Base-by-base conservation (phyloP, 2,113 vertebrate species). In the Felis chaus region DNA sequence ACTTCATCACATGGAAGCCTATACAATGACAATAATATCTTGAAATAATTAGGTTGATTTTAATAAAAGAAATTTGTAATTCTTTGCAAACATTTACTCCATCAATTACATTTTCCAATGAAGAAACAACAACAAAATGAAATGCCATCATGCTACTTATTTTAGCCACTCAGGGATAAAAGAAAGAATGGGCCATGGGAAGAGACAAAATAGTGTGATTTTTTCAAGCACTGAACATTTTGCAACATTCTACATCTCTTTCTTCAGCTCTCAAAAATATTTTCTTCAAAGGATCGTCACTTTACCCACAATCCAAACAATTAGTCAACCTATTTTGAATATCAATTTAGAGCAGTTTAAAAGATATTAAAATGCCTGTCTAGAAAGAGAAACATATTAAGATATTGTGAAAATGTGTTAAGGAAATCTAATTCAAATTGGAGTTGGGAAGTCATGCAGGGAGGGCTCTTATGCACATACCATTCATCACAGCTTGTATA, bases 201-300 rank as follows among this genome's bases (percentile, higher is more conserved):
- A 86, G 73, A 81, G 23, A 89, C 36, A 23, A 78, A 7, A 11
- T 19, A 50, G 31, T n/a, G 0, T 57, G 50, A 82, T 90, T 90
- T 85, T 76, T 81, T 50, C 53, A 66, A 31, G 27, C 16, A 57
- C 13, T 55, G 55, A 88, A 57, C 33, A 95, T 74, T n/a, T 91
- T 69, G 61, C 16, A 87, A 53, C 39, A n/a, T 66, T 81, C 53
- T 16, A 84, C 18, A 74, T 7, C 39, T 96, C 36, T 45, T 87
- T 39, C 66, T 61, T 95, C 33, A 74, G 73, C 21, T 82, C 48
- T 96, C 63, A 96, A 80, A 92, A 73, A 83, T 84, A 96, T 88
- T 96, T 96, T 39, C 45, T 81, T 83, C 33, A 45, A 63, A 86
- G 71, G 53, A 86, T 81, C 80, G 27, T 69, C 33, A 90, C 9